A percentile compares a stretch with the other conserved stretches of the same genome.
These are phyloP conservation scores for Carollia perspicillata DNA, from an alignment of 2,113 vertebrate species.

Conservation along the genomic window DNA sequence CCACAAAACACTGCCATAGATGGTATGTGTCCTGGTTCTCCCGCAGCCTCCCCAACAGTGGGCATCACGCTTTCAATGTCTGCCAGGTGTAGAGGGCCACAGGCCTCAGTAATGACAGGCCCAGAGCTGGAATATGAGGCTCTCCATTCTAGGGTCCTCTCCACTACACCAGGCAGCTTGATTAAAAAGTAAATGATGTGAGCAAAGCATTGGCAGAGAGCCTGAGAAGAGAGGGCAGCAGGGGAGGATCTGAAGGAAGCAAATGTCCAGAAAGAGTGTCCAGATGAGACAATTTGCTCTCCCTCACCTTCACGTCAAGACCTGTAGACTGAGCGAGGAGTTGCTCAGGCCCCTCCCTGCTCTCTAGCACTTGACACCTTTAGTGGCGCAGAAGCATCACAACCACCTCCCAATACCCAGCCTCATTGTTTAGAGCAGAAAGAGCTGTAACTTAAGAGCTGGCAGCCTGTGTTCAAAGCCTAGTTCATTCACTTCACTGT, in stretches of 20 bases:
- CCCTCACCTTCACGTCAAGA: accelerated
- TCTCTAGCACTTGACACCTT: background rate
- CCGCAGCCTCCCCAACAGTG: too few species aligned
- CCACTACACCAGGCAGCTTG: background rate
- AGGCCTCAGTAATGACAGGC: background rate
- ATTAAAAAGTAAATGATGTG: background rate
- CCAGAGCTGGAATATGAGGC: background rate
- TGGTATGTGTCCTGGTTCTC: background rate
- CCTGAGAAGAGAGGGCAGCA: background rate
- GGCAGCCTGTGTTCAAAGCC: background rate
- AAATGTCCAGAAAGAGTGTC: background rate
- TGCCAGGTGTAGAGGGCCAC: background rate
- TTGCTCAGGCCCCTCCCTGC: too few species aligned
- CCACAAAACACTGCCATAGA: background rate
- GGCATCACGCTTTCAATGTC: too few species aligned
- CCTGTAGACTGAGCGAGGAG: background rate
- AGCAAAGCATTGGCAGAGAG: background rate
- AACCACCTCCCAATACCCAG: background rate
- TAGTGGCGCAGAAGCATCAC: background rate
- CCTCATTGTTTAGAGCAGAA: background rate
- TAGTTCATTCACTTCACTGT: background rate
- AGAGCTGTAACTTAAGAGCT: background rate
- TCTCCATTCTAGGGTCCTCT: background rate
- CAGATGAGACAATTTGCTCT: background rate
- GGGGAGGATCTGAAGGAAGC: background rate